Evolutionary conservation across 2,113 vertebrate genomes (phyloP).

Genomic region (Thunnus maccoyii): DNA sequence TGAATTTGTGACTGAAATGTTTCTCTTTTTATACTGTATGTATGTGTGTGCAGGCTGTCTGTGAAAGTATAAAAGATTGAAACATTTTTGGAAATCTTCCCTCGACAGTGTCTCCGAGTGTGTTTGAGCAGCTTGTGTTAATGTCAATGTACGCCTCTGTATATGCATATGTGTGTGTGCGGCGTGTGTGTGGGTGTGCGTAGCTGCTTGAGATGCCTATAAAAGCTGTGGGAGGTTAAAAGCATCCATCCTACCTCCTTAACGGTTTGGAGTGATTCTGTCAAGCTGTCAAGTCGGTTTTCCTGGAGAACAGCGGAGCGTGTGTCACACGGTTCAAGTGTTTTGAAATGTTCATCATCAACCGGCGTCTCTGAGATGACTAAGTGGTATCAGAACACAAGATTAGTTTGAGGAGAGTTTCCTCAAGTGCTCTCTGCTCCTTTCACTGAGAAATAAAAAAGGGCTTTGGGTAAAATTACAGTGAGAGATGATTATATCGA

Average conservation of each 20-base stretch:
- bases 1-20: too few relatives aligned
- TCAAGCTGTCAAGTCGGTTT: slow-evolving; percentile 56
- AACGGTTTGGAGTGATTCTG: slow-evolving; percentile 61
- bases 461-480: not conserved
- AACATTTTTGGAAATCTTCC: not conserved
- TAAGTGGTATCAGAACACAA: slow-evolving; percentile 34
- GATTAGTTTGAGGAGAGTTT: slow-evolving; percentile 41
- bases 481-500: not conserved
- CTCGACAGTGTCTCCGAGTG: not conserved
- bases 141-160: not conserved
- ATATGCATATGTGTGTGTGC: not conserved
- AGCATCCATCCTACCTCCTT: slow-evolving; percentile 67
- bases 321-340: slow-evolving; percentile 55
- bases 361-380: slow-evolving; percentile 34
- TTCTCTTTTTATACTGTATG: too few relatives aligned
- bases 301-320: slow-evolving; percentile 15
- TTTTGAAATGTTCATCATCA: slow-evolving; percentile 58
- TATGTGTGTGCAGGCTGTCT: too few relatives aligned
- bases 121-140: not conserved
- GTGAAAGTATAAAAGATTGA: not conserved
- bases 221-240: slow-evolving; percentile 63
- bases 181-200: not conserved
- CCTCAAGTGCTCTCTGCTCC: slow-evolving; percentile 8
- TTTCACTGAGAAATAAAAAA: slow-evolving; percentile 8
- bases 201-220: slow-evolving; percentile 37